Evolutionary conservation across 2,888 invertebrate genomes (phyloP), one percentile per base, ranked within the genome.

Genomic region (Amorpha juglandis): DNA sequence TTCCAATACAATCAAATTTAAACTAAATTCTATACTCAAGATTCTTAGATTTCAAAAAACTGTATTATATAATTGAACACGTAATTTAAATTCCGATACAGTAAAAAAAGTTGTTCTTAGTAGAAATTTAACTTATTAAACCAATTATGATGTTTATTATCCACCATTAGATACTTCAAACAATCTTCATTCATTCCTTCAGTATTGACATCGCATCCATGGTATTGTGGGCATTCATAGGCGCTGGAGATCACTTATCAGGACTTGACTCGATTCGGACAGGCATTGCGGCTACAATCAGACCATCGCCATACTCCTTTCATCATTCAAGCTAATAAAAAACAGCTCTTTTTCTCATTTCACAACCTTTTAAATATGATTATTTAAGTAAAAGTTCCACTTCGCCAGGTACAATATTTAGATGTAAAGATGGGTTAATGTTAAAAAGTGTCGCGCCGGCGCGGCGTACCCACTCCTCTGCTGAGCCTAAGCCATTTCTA

Each of bases 381-480:
- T 19, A 9, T 50, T 19, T 48, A 48, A 11, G 58, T 38, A 16
- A 58, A 58, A 58, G 19, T 19, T 19, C 42, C 19, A 19, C 58
- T 42, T 19, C 58, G 58, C 38, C n/a, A 53, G 33, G 53, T 53
- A 53, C 33, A n/a, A 19, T 7, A 19, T 58, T 58, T 58, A 58
- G 58, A 42, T 55, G 55, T 35, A 16, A 16, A 55, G 55, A 55
- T 55, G 55, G 55, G 58, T 42, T 58, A 42, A 58, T 42, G 58
- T 58, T 58, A 42, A 58, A 58, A 58, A 58, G 42, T 42, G 58
- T 58, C 58, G 55, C 38, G 55, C n/a, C 16, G 27, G 1, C 27
- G 27, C 27, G 38, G 12, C 58, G 42, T 58, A 42, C 12, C 12
- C 42, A 19, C 42, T 38, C 58, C 38, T 58, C 42, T 11, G 35